Percentiles rank a stretch among this genome's conserved stretches.
phyloP scores from a whole-genome alignment of 2,113 vertebrate species.

The Oreochromis tanganicae region DNA sequence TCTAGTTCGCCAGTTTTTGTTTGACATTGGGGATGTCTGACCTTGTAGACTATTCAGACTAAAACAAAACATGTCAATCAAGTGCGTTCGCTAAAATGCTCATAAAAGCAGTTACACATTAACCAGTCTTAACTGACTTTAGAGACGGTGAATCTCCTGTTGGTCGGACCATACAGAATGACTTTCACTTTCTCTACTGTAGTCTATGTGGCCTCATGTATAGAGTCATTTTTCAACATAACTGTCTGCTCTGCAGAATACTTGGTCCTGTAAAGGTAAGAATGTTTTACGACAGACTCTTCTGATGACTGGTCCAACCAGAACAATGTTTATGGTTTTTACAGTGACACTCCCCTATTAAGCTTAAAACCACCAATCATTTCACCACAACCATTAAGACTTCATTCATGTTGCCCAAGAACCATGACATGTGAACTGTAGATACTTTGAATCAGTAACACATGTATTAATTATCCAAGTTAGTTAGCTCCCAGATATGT shows the following conservation, averaged over 20 bases:
- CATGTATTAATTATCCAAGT: neutral
- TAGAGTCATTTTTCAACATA: neutral
- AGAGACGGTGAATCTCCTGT: neutral
- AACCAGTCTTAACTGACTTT: neutral
- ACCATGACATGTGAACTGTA: neutral
- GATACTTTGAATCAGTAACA: neutral
- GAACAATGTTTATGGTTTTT: neutral
- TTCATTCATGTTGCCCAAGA: neutral
- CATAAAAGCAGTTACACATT: neutral
- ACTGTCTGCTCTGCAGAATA: conserved; percentile 29
- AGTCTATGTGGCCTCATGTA: neutral
- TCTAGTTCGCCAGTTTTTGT: neutral
- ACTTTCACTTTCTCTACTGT: neutral
- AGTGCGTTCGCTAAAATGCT: neutral
- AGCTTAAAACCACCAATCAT: neutral
- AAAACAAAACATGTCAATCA: neutral
- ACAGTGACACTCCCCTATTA: neutral
- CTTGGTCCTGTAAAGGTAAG: conserved; percentile 40
- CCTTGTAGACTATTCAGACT: neutral
- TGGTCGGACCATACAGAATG: neutral
- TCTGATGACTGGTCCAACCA: neutral
- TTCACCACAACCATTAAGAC: neutral
- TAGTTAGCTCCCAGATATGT: neutral
- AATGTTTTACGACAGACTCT: conserved; percentile 39
- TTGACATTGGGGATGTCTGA: neutral